Conservation (phyloP, 2,888 invertebrate genomes). For the Anagyrus pseudococci region DNA sequence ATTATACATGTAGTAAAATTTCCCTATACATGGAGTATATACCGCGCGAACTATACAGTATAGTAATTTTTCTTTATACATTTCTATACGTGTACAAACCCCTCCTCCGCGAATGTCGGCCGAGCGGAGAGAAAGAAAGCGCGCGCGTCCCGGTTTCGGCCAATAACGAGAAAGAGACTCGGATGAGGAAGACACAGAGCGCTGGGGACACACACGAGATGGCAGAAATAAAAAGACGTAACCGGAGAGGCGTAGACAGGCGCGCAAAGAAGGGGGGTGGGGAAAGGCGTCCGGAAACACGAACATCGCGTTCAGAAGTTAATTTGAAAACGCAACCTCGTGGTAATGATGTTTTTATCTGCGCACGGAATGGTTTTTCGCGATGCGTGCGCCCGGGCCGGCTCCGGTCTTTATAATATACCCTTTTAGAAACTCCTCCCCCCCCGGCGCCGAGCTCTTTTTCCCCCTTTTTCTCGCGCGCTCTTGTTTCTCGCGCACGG, state of each 20-base stretch:
- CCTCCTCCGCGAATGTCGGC: too few species aligned
- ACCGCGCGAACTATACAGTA: too few species aligned
- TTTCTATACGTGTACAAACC: too few species aligned
- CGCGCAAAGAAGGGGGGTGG: not conserved
- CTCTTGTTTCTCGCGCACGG: not conserved
- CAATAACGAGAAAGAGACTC: too few species aligned
- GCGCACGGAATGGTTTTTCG: conserved; percentile 21
- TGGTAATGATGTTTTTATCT: conserved; percentile 33
- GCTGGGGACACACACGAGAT: not conserved
- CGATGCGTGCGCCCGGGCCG: conserved; percentile 12
- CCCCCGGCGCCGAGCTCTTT: not conserved
- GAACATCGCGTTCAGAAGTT: conserved; percentile 20
- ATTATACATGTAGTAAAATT: too few species aligned
- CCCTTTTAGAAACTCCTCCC: not conserved
- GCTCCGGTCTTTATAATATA: conserved; percentile 15
- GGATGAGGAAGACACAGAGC: too few species aligned
- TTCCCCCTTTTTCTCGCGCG: not conserved
- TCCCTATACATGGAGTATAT: too few species aligned
- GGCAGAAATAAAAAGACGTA: not conserved
- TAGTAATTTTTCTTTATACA: too few species aligned
- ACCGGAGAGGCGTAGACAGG: too few species aligned
- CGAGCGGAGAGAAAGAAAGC: too few species aligned
- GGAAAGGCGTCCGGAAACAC: not conserved
- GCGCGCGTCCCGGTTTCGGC: too few species aligned
- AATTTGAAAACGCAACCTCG: conserved; percentile 23